phyloP scores from a whole-genome alignment of 2,113 vertebrate species.

The Glaucomys volans region DNA sequence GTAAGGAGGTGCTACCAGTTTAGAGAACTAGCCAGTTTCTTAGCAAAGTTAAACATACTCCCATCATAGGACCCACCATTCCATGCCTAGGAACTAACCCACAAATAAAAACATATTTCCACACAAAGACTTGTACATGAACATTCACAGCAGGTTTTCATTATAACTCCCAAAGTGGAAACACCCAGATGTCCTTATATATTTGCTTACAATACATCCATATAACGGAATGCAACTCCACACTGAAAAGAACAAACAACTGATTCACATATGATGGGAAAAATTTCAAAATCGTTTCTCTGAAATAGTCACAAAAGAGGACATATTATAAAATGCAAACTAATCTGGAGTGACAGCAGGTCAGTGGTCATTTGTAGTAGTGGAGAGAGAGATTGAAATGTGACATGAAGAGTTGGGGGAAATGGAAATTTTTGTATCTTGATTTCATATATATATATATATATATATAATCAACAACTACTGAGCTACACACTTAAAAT shows the following conservation, averaged over 20 bases:
- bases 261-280: background rate
- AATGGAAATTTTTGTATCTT: background rate
- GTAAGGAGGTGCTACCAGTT: accelerated
- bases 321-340: background rate
- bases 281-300: background rate
- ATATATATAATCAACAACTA: background rate
- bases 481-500: background rate
- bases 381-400: background rate
- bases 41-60: background rate
- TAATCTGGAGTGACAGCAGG: background rate
- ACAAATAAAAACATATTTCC: background rate
- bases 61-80: background rate
- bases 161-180: background rate
- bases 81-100: background rate
- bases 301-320: background rate
- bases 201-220: background rate
- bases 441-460: background rate
- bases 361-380: too few relatives aligned
- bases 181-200: background rate
- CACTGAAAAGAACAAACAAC: background rate
- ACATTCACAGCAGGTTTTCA: background rate
- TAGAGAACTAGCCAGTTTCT: background rate
- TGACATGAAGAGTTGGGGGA: background rate
- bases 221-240: background rate
- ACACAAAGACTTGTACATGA: background rate